Percentiles rank a stretch among this genome's conserved stretches.
Evolutionary conservation across 2,888 invertebrate species (phyloP).

Genomic region (Orthonevra nobilis): DNA sequence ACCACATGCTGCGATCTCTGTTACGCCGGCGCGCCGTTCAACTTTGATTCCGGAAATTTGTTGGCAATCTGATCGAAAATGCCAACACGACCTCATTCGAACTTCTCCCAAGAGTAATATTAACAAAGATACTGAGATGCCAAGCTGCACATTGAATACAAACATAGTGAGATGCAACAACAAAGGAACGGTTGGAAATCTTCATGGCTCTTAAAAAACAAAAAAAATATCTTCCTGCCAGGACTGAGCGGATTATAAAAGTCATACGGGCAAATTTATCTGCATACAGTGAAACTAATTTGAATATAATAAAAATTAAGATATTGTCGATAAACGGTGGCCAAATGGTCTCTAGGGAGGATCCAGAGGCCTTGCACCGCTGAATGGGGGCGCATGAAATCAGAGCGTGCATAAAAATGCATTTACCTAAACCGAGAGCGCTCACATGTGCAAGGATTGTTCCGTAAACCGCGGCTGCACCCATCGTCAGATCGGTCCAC

Average conservation of each 20-base stretch:
- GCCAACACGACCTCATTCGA: slow-evolving; percentile 66
- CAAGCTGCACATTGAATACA: background rate
- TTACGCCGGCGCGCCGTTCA: slow-evolving; percentile 40
- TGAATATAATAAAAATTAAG: slow-evolving; percentile 71
- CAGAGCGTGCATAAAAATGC: slow-evolving; percentile 62
- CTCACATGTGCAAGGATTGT: slow-evolving; percentile 34
- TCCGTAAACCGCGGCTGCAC: slow-evolving; percentile 51
- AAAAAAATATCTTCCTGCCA: slow-evolving; percentile 6
- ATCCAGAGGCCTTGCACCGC: slow-evolving; percentile 25
- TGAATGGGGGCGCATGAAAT: slow-evolving; percentile 52
- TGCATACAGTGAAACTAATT: slow-evolving; percentile 67
- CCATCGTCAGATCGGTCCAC: slow-evolving; percentile 47
- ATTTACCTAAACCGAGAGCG: slow-evolving; percentile 29
- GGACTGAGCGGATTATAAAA: slow-evolving; percentile 52
- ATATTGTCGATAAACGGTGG: slow-evolving; percentile 70
- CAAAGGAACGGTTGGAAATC: slow-evolving; percentile 16
- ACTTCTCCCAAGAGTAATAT: slow-evolving; percentile 51
- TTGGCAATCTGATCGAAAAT: slow-evolving; percentile 58
- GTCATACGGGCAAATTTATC: slow-evolving; percentile 67
- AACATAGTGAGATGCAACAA: slow-evolving; percentile 2
- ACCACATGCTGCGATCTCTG: slow-evolving; percentile 48
- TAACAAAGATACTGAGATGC: slow-evolving; percentile 45
- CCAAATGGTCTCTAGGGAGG: slow-evolving; percentile 62
- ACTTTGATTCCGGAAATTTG: slow-evolving; percentile 67
- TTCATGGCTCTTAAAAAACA: too few relatives aligned